phyloP scores from a whole-genome alignment of 37 sponge, comb jelly and placozoan genomes.

The Corticium candelabrum region DNA sequence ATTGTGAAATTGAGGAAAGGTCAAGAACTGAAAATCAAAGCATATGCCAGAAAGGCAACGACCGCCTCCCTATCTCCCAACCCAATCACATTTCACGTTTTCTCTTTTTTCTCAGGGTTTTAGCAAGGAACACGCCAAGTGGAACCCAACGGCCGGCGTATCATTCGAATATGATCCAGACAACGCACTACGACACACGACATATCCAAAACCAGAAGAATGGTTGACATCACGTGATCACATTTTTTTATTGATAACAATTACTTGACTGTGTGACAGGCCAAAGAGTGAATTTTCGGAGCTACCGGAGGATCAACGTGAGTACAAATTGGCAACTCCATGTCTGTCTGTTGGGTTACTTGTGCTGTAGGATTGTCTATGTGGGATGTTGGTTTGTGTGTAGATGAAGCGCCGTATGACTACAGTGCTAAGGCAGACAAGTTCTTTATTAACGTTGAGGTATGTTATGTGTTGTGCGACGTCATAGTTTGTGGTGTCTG shows the following conservation, averaged over 20 bases:
- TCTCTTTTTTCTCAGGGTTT: slow-evolving; percentile 62
- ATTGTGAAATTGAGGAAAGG: slow-evolving; percentile 89
- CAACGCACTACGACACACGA: slow-evolving; percentile 94
- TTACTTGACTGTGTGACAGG: slow-evolving; percentile 19
- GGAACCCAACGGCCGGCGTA: slow-evolving; percentile 89
- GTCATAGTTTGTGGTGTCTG: no score
- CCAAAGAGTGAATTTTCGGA: slow-evolving; percentile 95
- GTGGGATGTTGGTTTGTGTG: background rate
- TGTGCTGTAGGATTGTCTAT: background rate
- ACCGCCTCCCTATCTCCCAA: background rate
- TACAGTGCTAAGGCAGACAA: slow-evolving; percentile 66
- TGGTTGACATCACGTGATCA: no score
- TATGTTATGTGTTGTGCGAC: no score
- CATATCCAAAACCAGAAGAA: slow-evolving; percentile 92
- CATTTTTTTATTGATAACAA: no score
- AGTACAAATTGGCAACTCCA: no score
- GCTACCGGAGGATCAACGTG: slow-evolving; percentile 59
- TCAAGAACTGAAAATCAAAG: slow-evolving; percentile 79
- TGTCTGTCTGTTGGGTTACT: no score
- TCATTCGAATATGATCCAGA: slow-evolving; percentile 99
- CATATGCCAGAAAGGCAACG: slow-evolving; percentile 72
- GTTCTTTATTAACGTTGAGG: slow-evolving; percentile 95
- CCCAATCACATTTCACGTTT: background rate
- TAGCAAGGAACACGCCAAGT: slow-evolving; percentile 98
- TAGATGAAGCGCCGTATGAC: slow-evolving; percentile 89